Evolutionary conservation across 53 echinoderm and acorn worm genomes (phyloP).

Genomic region (Paracentrotus lividus): DNA sequence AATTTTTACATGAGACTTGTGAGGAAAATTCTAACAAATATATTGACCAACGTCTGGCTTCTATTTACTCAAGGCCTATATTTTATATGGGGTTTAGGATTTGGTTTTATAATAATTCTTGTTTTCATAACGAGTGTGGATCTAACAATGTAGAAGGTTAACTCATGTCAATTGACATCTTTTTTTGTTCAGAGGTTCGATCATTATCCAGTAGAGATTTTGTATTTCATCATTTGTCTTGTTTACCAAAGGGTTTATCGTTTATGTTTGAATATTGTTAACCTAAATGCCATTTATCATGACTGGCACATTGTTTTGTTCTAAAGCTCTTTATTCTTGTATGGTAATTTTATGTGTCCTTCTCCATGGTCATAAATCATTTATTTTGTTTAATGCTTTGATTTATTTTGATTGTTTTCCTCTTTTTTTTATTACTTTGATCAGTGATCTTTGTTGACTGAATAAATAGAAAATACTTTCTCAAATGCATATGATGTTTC

Average conservation of each 20-base stretch:
- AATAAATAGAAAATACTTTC: conserved; percentile 33
- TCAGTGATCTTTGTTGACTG: neutral
- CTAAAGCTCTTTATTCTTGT: neutral
- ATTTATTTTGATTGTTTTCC: neutral
- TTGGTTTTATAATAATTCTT: neutral
- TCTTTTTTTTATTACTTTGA: neutral
- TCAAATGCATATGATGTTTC: neutral
- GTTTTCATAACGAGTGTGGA: neutral
- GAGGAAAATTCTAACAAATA: no score
- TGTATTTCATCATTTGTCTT: neutral
- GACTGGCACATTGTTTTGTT: neutral
- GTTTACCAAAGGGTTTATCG: neutral
- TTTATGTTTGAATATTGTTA: neutral
- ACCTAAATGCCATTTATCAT: neutral
- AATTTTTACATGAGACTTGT: neutral
- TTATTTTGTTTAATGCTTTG: neutral
- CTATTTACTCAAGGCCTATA: neutral
- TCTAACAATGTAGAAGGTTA: no score
- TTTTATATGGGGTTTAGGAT: neutral
- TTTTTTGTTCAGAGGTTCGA: neutral
- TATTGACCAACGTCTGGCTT: no score
- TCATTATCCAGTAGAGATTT: neutral
- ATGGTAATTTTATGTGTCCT: neutral
- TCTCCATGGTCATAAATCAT: neutral
- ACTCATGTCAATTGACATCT: neutral